These are phyloP conservation scores for Sturnira hondurensis DNA, from an alignment of 2,113 vertebrate species.

Conservation along the genomic window DNA sequence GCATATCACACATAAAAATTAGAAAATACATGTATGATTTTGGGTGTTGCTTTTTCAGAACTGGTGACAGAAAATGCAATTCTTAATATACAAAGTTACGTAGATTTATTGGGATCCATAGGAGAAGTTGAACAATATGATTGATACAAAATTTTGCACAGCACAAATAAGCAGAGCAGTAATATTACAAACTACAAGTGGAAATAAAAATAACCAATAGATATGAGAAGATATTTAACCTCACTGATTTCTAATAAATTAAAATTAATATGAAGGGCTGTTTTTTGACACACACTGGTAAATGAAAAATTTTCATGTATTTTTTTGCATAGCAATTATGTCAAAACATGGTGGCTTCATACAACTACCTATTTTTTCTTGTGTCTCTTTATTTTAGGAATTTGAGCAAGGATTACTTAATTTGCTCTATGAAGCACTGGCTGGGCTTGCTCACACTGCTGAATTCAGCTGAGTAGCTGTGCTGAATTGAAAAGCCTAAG, in stretches of 20 bases:
- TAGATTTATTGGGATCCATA: background rate
- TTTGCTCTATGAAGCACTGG: accelerated
- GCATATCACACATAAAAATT: background rate
- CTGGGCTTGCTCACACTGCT: background rate
- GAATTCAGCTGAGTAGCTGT: background rate
- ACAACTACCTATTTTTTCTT: background rate
- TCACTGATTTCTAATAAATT: background rate
- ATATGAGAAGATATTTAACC: background rate
- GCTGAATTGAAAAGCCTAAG: background rate
- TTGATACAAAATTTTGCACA: background rate
- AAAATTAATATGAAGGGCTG: background rate
- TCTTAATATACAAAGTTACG: background rate
- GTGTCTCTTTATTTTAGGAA: background rate
- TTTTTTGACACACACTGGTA: background rate
- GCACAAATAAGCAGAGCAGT: background rate
- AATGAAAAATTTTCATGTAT: background rate
- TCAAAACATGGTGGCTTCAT: background rate
- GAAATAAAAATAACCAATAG: background rate
- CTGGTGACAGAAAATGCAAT: background rate
- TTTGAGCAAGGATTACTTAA: background rate
- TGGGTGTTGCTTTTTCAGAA: background rate
- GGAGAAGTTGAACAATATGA: background rate
- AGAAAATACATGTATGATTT: background rate
- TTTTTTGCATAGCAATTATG: background rate
- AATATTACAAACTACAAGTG: background rate